Base-by-base conservation (phyloP, 2,888 invertebrate genomes). In the Aquatica leii region DNA sequence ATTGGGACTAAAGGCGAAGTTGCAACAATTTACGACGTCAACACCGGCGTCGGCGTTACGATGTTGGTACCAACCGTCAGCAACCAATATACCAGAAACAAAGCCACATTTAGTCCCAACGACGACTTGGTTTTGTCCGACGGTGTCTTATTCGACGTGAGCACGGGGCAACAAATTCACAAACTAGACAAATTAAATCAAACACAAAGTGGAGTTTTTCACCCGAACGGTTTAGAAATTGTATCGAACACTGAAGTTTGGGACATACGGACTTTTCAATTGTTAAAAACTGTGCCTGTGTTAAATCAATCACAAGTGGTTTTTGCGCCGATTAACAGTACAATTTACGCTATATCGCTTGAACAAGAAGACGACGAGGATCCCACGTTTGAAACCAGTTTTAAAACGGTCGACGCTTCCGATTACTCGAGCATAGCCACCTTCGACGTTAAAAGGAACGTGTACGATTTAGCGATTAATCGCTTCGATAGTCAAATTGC, bases 241-340 rank as follows among this genome's bases (percentile, higher is more conserved):
- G 94, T 99, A 75, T 96, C 98, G 58, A 98, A 98, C 79, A 95
- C 97, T 0, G 98, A 99, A 87, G 95, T 98, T 56, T 99, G 98
- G 98, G 99, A 99, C 80, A 82, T 98, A 20, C 84, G 98, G 71
- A 97, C 97, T 41, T 98, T 95, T 81, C 95, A 97, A 77, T 83
- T 99, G 41, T 82, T 99, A 34, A 90, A 96, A 78, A 98, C 98
- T 0, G 97, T 99, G 53, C 94, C 97, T 0, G 91, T 93, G 0
- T 84, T 99, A 66, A 96, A 98, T 78, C 95, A 96, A 79, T 95
- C 95, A 73, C 83, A 87, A 80, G 89, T 97, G 3, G 86, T 90
- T 63, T 99, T 99, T 82, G 97, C 95, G 61, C 90, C 93, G 1
- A 86, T 90, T 57, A 93, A 93, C 71, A 90, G 90, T 72, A 92